Evolutionary conservation across 2,888 invertebrate species (phyloP).

Genomic region (Leuctra nigra): DNA sequence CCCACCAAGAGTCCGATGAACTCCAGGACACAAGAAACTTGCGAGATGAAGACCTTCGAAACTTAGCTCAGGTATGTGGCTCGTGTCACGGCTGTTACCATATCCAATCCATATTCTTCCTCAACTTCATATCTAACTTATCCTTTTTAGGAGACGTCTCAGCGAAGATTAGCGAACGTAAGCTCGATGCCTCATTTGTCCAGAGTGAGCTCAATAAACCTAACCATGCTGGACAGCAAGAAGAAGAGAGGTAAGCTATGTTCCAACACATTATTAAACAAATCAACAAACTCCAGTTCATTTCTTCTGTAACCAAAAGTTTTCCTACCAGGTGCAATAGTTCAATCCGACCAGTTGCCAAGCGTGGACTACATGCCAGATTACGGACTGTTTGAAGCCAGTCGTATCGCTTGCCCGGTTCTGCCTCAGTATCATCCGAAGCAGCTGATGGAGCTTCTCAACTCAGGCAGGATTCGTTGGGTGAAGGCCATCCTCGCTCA

Average conservation of each 20-base stretch:
- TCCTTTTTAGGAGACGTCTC: constrained; percentile 58
- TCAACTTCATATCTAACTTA: too few species aligned
- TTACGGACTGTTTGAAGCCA: constrained; percentile 94
- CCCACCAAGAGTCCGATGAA: constrained; percentile 58
- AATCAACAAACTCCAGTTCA: too few species aligned
- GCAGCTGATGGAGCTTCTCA: constrained; percentile 94
- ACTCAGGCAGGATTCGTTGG: constrained; percentile 96
- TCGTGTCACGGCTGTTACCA: too few species aligned
- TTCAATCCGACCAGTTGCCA: constrained; percentile 34
- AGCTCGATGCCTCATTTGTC: constrained; percentile 76
- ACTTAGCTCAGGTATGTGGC: constrained; percentile 50
- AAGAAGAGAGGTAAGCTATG: constrained; percentile 45
- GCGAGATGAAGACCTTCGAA: constrained; percentile 61
- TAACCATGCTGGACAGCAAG: constrained; percentile 69
- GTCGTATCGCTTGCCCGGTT: constrained; percentile 93
- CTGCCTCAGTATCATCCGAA: constrained; percentile 99
- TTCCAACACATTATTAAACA: not conserved
- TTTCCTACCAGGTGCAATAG: constrained; percentile 21
- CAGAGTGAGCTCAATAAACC: constrained; percentile 75
- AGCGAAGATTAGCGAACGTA: constrained; percentile 60
- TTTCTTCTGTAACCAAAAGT: not conserved
- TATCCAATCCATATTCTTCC: too few species aligned
- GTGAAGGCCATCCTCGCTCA: constrained; percentile 98
- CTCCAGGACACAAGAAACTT: constrained; percentile 64
- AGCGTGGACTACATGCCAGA: constrained; percentile 81